phyloP scores from a whole-genome alignment of 2,797 vertebrate species.

The Setipinna tenuifilis region DNA sequence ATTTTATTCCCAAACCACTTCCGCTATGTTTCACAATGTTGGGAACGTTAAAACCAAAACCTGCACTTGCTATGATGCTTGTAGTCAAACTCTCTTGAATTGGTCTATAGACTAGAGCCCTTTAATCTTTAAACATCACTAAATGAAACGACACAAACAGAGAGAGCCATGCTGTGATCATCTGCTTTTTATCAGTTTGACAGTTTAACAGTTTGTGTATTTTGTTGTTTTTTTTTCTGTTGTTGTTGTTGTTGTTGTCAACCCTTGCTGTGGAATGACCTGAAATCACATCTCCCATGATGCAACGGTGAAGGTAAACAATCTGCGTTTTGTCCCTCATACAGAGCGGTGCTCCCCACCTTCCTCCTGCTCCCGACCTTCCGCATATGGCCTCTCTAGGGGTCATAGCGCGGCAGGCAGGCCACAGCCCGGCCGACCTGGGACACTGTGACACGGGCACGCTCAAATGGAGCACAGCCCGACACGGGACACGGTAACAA shows the following conservation, averaged over 20 bases:
- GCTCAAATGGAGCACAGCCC: background rate
- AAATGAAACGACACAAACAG: background rate
- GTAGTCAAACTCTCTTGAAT: no score
- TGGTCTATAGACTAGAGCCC: background rate
- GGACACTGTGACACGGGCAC: background rate
- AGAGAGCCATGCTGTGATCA: background rate
- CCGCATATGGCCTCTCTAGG: background rate
- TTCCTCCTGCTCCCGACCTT: background rate
- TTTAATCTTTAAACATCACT: background rate
- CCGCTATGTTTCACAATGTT: no score
- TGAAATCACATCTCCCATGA: background rate
- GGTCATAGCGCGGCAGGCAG: background rate
- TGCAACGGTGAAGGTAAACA: conserved; percentile 6
- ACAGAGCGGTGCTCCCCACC: background rate
- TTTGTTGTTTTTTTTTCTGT: background rate
- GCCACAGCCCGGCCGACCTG: background rate
- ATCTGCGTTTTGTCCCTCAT: background rate
- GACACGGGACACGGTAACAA: background rate
- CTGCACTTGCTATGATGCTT: no score
- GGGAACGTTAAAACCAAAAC: no score
- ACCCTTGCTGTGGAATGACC: background rate
- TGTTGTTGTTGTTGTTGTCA: background rate
- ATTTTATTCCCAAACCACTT: no score
- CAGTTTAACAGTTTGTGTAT: no score
- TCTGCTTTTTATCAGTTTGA: no score